phyloP scores from a whole-genome alignment of 2,113 vertebrate species.

The Paraplagusia blochii region DNA sequence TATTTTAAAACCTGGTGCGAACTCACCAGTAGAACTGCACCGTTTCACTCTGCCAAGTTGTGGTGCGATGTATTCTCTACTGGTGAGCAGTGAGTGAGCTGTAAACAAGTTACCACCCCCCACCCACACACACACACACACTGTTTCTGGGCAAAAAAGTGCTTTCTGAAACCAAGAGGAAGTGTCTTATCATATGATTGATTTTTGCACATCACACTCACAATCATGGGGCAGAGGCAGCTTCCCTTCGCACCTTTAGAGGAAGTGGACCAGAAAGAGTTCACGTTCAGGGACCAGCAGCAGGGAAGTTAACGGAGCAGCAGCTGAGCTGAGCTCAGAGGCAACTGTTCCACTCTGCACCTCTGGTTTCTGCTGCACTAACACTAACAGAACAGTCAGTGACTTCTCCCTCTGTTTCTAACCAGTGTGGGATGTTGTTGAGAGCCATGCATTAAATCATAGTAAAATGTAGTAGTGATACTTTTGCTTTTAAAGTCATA shows the following conservation, averaged over 20 bases:
- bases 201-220: conserved; percentile 49
- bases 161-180: conserved; percentile 61
- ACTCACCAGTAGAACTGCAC: conserved; percentile 58
- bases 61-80: conserved; percentile 59
- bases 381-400: too few species aligned
- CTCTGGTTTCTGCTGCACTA: conserved; percentile 1
- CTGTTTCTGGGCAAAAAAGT: conserved; percentile 75
- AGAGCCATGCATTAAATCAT: too few species aligned
- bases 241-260: conserved; percentile 55
- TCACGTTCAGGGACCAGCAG: conserved; percentile 41
- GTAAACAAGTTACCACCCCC: conserved; percentile 75
- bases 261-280: conserved; percentile 51
- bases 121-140: conserved; percentile 48
- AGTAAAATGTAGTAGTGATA: too few species aligned
- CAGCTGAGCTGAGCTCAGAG: conserved; percentile 16
- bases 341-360: conserved; percentile 19
- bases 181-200: conserved; percentile 63
- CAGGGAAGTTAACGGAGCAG: conserved; percentile 24
- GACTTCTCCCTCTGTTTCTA: too few species aligned
- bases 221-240: conserved; percentile 51
- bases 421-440: too few species aligned
- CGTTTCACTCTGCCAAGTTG: conserved; percentile 67
- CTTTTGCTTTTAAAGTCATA: too few species aligned
- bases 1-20: conserved; percentile 63
- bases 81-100: conserved; percentile 67